Evolutionary conservation across 1,140 invertebrate species (phyloP).

Genomic region (Chionoecetes opilio): DNA sequence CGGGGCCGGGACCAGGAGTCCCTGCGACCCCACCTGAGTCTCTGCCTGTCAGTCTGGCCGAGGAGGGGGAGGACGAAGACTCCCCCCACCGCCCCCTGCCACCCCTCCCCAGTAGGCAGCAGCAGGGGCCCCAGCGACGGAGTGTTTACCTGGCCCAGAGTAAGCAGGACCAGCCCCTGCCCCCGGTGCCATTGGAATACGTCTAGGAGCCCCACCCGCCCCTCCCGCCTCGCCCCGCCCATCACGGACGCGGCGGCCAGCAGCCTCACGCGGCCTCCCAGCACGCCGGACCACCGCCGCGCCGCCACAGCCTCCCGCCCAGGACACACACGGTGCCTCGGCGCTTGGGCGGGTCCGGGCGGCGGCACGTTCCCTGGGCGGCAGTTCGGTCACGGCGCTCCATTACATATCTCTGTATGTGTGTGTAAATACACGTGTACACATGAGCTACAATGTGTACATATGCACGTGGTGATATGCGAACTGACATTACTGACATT

Average conservation of each 20-base stretch:
- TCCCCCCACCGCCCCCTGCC: slow-evolving; percentile 78
- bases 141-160: slow-evolving; percentile 76
- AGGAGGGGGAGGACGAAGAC: slow-evolving; percentile 54
- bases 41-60: background rate
- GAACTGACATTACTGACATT: no score
- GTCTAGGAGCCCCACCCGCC: no score
- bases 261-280: background rate
- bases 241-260: background rate
- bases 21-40: background rate
- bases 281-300: background rate
- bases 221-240: background rate
- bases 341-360: no score
- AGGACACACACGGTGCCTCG: no score
- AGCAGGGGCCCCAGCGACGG: slow-evolving; percentile 80
- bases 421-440: no score
- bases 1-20: background rate
- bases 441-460: no score
- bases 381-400: no score
- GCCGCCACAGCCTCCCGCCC: background rate
- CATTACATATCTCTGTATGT: no score
- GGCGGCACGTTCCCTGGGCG: no score
- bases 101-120: slow-evolving; percentile 81
- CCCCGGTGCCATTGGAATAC: slow-evolving; percentile 74
- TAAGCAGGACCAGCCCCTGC: slow-evolving; percentile 71
- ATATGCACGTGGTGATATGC: no score